Evolutionary conservation across 2,888 invertebrate genomes (phyloP).

Genomic region (Trichopoda pennipes): DNA sequence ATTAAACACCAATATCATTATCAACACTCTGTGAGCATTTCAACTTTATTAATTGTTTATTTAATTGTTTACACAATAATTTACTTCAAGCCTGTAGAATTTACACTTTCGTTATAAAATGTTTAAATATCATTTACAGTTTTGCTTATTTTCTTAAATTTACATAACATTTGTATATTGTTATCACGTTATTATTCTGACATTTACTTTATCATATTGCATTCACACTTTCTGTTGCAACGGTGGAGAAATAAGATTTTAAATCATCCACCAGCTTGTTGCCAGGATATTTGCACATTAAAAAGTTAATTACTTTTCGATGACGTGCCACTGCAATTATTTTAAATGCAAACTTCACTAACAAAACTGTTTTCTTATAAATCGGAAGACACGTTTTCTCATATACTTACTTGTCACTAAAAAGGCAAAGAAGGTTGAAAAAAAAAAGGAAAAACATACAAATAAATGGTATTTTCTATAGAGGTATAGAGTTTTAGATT

Average conservation of each 20-base stretch:
- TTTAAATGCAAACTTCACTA: slow-evolving; percentile 20
- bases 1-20: too few relatives aligned
- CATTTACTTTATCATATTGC: not conserved
- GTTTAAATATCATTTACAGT: not conserved
- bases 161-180: not conserved
- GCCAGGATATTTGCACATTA: slow-evolving; percentile 9
- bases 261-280: not conserved
- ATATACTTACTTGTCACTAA: slow-evolving; percentile 9
- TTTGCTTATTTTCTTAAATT: not conserved
- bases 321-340: slow-evolving; percentile 50
- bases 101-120: too few relatives aligned
- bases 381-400: slow-evolving; percentile 27
- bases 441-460: not conserved
- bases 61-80: too few relatives aligned
- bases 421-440: not conserved
- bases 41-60: too few relatives aligned
- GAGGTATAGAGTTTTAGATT: too few relatives aligned
- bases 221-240: not conserved
- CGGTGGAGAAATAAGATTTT: not conserved
- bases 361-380: not conserved
- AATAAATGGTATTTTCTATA: too few relatives aligned
- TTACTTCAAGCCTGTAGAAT: too few relatives aligned
- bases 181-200: slow-evolving; percentile 4
- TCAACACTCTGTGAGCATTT: too few relatives aligned
- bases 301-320: slow-evolving; percentile 62